These are phyloP conservation scores for Ptychochromis oligacanthus DNA, from an alignment of 2,113 vertebrate species.

Conservation along the genomic window DNA sequence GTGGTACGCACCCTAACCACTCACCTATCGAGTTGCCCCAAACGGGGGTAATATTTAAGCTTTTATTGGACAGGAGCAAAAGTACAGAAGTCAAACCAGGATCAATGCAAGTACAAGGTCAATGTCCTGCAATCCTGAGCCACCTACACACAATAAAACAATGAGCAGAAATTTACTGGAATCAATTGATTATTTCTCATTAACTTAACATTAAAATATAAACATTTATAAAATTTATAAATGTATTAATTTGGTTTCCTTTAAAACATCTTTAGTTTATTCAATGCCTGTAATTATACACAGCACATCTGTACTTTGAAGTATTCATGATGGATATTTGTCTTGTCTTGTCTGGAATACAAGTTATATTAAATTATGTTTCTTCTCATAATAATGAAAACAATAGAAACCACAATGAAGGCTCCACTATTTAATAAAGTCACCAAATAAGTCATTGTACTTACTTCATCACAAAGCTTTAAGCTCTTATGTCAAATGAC, in stretches of 20 bases:
- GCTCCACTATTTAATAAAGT: background rate
- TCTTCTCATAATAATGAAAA: conserved; percentile 1
- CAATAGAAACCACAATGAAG: background rate
- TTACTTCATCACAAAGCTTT: background rate
- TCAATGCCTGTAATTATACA: background rate
- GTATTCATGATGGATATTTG: background rate
- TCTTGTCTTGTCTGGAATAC: background rate
- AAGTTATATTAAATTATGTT: background rate
- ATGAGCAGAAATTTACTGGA: background rate
- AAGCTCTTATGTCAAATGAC: background rate
- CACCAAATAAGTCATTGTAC: background rate
- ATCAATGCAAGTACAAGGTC: background rate
- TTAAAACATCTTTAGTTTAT: background rate
- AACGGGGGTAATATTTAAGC: background rate
- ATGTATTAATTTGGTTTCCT: too few relatives aligned
- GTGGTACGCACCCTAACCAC: background rate
- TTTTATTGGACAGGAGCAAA: background rate
- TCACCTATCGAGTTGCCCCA: background rate
- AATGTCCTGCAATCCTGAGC: background rate
- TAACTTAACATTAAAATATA: background rate
- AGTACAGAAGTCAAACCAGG: background rate
- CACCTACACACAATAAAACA: background rate
- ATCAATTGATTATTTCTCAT: background rate
- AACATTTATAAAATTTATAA: too few relatives aligned
- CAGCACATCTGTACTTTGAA: background rate